phyloP scores from a whole-genome alignment of 2,888 invertebrate genomes.

The Cetonia aurata region DNA sequence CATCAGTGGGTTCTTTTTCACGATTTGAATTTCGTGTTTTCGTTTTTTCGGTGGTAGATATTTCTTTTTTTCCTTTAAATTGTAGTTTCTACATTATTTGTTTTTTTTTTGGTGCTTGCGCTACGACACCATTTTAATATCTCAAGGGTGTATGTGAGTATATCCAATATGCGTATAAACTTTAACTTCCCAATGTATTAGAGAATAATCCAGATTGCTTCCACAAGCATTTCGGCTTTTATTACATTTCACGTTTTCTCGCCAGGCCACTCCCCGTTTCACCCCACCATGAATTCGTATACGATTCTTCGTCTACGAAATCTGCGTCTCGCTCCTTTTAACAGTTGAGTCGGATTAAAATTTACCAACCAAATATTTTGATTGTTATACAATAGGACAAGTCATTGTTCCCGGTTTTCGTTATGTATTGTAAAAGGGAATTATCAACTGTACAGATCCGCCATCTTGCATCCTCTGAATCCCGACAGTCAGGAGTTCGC shows the following conservation, averaged over 20 bases:
- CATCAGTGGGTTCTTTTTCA: neutral
- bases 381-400: slow-evolving; percentile 48
- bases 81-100: too few relatives aligned
- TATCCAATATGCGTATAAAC: too few relatives aligned
- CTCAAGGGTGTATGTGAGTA: slow-evolving; percentile 8
- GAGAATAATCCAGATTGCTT: slow-evolving; percentile 31
- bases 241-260: slow-evolving; percentile 42
- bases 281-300: slow-evolving; percentile 52
- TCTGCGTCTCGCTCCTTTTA: slow-evolving; percentile 48
- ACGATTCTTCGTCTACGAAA: slow-evolving; percentile 44
- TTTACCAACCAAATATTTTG: slow-evolving; percentile 57
- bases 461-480: slow-evolving; percentile 28
- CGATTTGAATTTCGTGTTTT: neutral
- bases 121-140: neutral
- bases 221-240: slow-evolving; percentile 30
- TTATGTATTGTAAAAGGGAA: slow-evolving; percentile 9
- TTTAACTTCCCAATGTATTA: slow-evolving; percentile 28
- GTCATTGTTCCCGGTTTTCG: slow-evolving; percentile 14
- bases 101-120: too few relatives aligned
- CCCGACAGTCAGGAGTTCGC: neutral
- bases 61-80: neutral
- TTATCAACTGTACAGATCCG: slow-evolving; percentile 25
- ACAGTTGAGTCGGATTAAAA: slow-evolving; percentile 51
- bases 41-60: slow-evolving; percentile 15
- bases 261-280: slow-evolving; percentile 54